Evolutionary conservation across 92 coral and sea anemone genomes (phyloP).

Genomic region (Epizoanthus rinbou): DNA sequence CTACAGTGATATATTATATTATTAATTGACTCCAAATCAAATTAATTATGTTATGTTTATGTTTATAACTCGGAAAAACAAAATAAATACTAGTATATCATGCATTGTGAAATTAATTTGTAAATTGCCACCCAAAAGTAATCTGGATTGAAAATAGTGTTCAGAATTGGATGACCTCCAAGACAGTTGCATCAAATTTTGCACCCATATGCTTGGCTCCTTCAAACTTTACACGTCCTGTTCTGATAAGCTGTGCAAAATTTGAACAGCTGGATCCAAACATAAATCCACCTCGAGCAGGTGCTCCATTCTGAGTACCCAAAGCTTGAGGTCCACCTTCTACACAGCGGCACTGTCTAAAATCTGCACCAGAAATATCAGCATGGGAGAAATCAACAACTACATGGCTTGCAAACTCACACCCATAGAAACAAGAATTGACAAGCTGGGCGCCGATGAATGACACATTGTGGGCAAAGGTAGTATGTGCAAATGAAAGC

Average conservation of each 20-base stretch:
- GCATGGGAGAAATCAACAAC: conserved; percentile 89
- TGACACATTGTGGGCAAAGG: conserved; percentile 95
- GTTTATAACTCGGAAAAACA: not conserved
- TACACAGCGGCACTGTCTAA: conserved; percentile 95
- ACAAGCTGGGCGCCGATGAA: conserved; percentile 71
- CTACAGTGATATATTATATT: too few relatives aligned
- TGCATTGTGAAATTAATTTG: not conserved
- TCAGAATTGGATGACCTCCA: conserved; percentile 77
- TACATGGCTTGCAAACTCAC: conserved; percentile 96
- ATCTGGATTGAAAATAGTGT: not conserved
- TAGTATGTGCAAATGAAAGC: conserved; percentile 90
- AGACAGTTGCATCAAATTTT: conserved; percentile 88
- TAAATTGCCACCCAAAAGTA: not conserved
- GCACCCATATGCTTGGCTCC: conserved; percentile 89
- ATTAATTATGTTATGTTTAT: not conserved
- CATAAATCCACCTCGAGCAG: conserved; percentile 88
- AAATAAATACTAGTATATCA: not conserved
- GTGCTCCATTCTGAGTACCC: conserved; percentile 70
- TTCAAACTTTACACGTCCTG: conserved; percentile 82
- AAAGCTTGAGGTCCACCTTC: conserved; percentile 86
- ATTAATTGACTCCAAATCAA: too few relatives aligned
- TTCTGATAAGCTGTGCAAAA: conserved; percentile 87
- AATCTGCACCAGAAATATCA: conserved; percentile 94
- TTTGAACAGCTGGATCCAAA: conserved; percentile 98
- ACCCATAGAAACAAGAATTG: conserved; percentile 95